phyloP scores from a whole-genome alignment of 2,797 vertebrate genomes.

The Dallia pectoralis region DNA sequence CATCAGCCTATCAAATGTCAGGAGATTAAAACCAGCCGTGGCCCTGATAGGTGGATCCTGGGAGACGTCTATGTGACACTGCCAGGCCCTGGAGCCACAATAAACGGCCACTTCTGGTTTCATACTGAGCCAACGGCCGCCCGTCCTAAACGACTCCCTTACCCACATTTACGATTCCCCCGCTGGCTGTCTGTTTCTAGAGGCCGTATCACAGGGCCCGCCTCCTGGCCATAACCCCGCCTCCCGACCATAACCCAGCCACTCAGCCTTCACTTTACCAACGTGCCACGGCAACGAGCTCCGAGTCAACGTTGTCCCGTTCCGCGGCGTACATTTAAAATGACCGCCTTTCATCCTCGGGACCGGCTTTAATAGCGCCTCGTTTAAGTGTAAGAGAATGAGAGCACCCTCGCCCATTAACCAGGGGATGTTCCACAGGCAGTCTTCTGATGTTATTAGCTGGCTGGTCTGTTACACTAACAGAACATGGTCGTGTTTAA shows the following conservation, averaged over 20 bases:
- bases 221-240: no score
- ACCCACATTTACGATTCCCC: no score
- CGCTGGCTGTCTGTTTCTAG: no score
- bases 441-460: background rate
- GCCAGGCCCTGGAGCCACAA: background rate
- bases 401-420: background rate
- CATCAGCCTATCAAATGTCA: background rate
- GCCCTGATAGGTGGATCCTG: background rate
- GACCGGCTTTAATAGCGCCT: background rate
- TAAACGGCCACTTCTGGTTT: background rate
- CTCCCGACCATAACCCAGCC: no score
- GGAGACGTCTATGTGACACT: background rate
- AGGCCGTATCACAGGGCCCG: no score
- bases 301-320: background rate
- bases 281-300: background rate
- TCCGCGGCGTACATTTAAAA: background rate
- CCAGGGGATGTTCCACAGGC: background rate
- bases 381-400: background rate
- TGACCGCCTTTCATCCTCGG: background rate
- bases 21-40: background rate
- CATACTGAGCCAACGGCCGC: background rate
- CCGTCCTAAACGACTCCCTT: background rate
- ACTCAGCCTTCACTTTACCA: background rate
- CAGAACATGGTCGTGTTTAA: background rate
- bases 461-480: background rate